These are phyloP conservation scores for Harpegnathos saltator DNA, from an alignment of 1,140 invertebrate species.

Conservation along the genomic window DNA sequence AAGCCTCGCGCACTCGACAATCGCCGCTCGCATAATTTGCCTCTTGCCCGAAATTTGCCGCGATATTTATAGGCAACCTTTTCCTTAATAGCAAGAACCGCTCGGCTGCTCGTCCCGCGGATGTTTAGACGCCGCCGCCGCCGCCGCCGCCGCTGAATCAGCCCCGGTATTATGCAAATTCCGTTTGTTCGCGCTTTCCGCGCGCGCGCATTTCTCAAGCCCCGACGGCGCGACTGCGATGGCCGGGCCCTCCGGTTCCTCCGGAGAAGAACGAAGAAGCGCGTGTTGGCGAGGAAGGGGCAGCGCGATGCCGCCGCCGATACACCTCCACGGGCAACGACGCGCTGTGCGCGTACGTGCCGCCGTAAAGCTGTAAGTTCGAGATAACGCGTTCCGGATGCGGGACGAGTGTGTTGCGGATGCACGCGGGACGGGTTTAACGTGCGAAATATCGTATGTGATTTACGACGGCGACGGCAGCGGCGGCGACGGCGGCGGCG, in stretches of 20 bases:
- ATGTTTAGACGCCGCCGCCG: neutral
- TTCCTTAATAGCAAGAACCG: too few relatives aligned
- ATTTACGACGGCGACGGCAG: constrained; percentile 7
- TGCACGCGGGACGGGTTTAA: neutral
- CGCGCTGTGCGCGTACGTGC: neutral
- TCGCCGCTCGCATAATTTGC: too few relatives aligned
- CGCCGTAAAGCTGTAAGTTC: neutral
- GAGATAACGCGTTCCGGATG: constrained; percentile 20
- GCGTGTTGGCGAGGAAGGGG: neutral
- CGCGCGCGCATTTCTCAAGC: constrained; percentile 29
- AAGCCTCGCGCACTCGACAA: too few relatives aligned
- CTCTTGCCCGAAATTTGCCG: too few relatives aligned
- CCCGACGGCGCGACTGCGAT: too few relatives aligned
- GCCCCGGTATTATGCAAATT: constrained; percentile 58
- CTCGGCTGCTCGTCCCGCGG: neutral
- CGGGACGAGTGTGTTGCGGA: neutral
- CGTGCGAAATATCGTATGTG: constrained; percentile 35
- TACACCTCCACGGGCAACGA: too few relatives aligned
- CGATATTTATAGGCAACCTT: too few relatives aligned
- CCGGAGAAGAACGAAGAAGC: neutral
- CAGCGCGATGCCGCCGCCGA: neutral
- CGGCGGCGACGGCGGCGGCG: too few relatives aligned
- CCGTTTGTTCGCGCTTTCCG: constrained; percentile 21
- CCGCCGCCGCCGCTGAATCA: too few relatives aligned
- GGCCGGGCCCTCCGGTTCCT: too few relatives aligned